Base-by-base conservation (phyloP, 2,797 vertebrate species). In the Brachymystax lenok region DNA sequence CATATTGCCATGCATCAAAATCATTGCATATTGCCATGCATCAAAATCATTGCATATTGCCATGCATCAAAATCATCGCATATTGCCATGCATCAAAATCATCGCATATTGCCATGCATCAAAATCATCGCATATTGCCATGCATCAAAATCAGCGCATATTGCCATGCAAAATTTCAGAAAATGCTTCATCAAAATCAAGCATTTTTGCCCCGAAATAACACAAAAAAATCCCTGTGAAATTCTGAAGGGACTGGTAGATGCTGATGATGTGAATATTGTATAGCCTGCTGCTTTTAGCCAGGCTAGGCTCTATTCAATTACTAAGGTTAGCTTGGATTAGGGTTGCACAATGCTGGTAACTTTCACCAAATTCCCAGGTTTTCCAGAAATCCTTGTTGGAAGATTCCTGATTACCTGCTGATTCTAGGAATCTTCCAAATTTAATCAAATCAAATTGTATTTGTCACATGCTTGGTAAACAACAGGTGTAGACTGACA, bases 211-310 rank as follows among this genome's bases (percentile, higher is more conserved):
- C 40, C 8, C 40, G 2, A 46, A 46, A 12, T 12, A 46, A 46
- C 40, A 46, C 10, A 12, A 3, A 46, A 33, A 12, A 46, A 12
- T 12, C 40, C 10, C 40, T 3, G 40, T 46, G 40, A 46, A 46
- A 46, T 46, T 2, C 40, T 46, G 40, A 46, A 46, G 40, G 40
- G 40, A 46, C 0, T 46, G 10, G 10, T 46, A 46, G 40, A 46
- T 46, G 10, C 40, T 46, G n/a, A n/a, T n/a, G n/a, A 2, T 12
- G 80, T 82, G 71, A 74, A 68, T 90, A 89, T 50, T 72, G 80
- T 10, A 77, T 77, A 80, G 77, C 40, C 24, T 82, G 81, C 82
- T 84, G 91, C 92, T 90, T 90, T 87, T 90, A 90, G 73, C 87
- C 81, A 76, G 81, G 85, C 64, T 8, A 12, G 59, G 59, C 78